Percentiles rank a stretch among this genome's conserved stretches.
Conservation (phyloP, 1,140 invertebrate genomes). For the Drosophila arawakana region DNA sequence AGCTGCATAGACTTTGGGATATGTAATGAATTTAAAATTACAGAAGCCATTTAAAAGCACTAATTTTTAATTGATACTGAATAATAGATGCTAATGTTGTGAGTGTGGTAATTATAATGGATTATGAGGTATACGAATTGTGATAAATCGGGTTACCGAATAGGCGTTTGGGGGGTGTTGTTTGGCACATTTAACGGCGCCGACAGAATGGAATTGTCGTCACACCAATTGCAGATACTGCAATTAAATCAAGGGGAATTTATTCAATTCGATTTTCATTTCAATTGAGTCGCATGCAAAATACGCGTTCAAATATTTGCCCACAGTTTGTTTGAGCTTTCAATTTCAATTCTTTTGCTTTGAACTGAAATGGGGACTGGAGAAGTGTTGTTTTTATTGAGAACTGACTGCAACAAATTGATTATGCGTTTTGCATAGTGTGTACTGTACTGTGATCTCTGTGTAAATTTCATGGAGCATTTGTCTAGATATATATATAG, state of each 20-base stretch:
- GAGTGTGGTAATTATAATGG: not conserved
- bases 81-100: constrained; percentile 1
- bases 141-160: constrained; percentile 43
- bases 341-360: constrained; percentile 4
- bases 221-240: constrained; percentile 37
- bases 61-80: not conserved
- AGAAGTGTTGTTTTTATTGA: not conserved
- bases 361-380: not conserved
- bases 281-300: constrained; percentile 74
- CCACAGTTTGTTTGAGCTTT: constrained; percentile 39
- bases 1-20: too few relatives aligned
- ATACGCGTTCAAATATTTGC: constrained; percentile 62
- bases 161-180: constrained; percentile 27
- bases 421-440: constrained; percentile 53
- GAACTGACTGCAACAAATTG: constrained; percentile 64
- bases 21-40: too few relatives aligned
- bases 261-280: constrained; percentile 76
- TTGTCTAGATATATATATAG: constrained; percentile 55
- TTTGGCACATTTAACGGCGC: constrained; percentile 3
- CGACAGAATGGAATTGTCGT: constrained; percentile 31
- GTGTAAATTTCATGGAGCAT: constrained; percentile 60
- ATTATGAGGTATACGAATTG: constrained; percentile 16
- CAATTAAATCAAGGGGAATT: constrained; percentile 82
- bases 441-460: constrained; percentile 46
- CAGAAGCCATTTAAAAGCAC: not conserved